Conservation (phyloP, 2,113 vertebrate species). For the Guaruba guarouba region DNA sequence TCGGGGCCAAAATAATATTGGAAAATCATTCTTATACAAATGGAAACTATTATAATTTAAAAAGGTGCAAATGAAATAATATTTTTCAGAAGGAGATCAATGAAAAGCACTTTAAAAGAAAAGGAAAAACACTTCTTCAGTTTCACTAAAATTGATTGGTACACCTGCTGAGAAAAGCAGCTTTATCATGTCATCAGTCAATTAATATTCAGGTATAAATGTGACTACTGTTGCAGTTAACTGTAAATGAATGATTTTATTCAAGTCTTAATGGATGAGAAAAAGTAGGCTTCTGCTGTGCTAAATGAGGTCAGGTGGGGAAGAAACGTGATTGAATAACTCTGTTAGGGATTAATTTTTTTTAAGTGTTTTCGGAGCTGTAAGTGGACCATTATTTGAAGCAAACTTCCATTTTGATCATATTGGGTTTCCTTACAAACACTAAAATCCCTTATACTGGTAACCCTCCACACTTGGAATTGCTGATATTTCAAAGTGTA, state of each 20-base stretch:
- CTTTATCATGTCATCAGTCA: slow-evolving; percentile 90
- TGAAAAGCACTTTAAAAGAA: slow-evolving; percentile 80
- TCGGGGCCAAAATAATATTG: slow-evolving; percentile 78
- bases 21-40: slow-evolving; percentile 87
- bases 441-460: not conserved
- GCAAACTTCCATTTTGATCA: not conserved
- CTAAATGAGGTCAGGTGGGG: slow-evolving; percentile 76
- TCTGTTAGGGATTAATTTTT: not conserved
- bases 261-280: slow-evolving; percentile 86
- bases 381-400: not conserved
- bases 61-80: slow-evolving; percentile 81
- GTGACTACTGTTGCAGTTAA: slow-evolving; percentile 86
- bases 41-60: slow-evolving; percentile 76
- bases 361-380: not conserved
- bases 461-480: not conserved
- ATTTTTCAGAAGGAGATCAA: slow-evolving; percentile 82
- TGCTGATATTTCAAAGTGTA: not conserved
- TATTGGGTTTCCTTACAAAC: not conserved
- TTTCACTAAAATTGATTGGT: slow-evolving; percentile 87
- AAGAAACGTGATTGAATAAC: not conserved
- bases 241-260: slow-evolving; percentile 85
- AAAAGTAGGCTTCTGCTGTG: slow-evolving; percentile 77
- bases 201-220: slow-evolving; percentile 93
- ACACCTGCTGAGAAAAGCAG: slow-evolving; percentile 82
- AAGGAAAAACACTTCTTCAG: slow-evolving; percentile 73